phyloP scores from a whole-genome alignment of 2,888 invertebrate genomes.

The Congeria kusceri region DNA sequence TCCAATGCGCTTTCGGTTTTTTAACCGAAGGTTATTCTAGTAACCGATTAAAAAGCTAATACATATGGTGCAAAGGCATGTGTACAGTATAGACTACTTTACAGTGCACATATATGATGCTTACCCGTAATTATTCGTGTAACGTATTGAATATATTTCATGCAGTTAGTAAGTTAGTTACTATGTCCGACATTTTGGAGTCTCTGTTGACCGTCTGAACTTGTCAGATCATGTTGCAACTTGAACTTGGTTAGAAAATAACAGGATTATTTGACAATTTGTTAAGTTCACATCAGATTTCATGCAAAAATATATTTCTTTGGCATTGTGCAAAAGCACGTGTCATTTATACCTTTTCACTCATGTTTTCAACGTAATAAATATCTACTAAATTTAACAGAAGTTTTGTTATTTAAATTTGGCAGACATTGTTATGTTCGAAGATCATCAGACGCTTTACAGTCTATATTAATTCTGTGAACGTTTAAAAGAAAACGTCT shows the following conservation, averaged over 20 bases:
- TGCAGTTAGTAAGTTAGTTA: slow-evolving; percentile 47
- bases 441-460: slow-evolving; percentile 26
- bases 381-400: not conserved
- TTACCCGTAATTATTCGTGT: not conserved
- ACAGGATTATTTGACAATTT: not conserved
- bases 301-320: not conserved
- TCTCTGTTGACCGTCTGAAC: slow-evolving; percentile 2
- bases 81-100: too few relatives aligned
- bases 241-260: slow-evolving; percentile 9
- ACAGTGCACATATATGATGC: not conserved
- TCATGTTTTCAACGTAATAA: slow-evolving; percentile 20
- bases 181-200: slow-evolving; percentile 36
- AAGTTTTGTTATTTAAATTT: slow-evolving; percentile 39
- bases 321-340: not conserved
- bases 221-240: slow-evolving; percentile 43
- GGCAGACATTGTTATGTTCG: slow-evolving; percentile 59
- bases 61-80: too few relatives aligned
- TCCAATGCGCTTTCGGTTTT: too few relatives aligned
- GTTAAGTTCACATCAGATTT: not conserved
- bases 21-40: too few relatives aligned
- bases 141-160: slow-evolving; percentile 4
- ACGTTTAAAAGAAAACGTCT: too few relatives aligned
- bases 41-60: too few relatives aligned
- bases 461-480: too few relatives aligned
- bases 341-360: slow-evolving; percentile 39